Evolutionary conservation across 2,113 vertebrate species (phyloP).

Genomic region (Morone saxatilis): DNA sequence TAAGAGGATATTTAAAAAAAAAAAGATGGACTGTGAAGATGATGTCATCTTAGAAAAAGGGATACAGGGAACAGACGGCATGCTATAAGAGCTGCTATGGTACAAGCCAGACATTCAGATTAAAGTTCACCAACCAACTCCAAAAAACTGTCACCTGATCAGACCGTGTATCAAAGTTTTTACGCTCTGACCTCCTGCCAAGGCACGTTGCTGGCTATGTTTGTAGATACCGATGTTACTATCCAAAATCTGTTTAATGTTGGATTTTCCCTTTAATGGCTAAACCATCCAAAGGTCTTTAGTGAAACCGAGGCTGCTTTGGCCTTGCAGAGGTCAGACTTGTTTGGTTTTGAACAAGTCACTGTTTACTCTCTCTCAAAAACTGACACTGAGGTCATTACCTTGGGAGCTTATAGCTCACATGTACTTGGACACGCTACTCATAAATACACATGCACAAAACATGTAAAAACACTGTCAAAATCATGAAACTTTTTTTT

Average conservation of each 20-base stretch:
- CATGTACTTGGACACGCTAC: not conserved
- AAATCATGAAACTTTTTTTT: not conserved
- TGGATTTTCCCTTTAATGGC: slow-evolving; percentile 18
- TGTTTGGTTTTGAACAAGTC: slow-evolving; percentile 35
- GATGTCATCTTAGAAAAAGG: not conserved
- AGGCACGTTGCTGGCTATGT: not conserved
- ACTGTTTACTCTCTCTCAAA: slow-evolving; percentile 41
- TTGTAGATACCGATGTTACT: not conserved
- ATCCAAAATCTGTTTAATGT: slow-evolving; percentile 4
- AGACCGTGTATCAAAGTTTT: not conserved
- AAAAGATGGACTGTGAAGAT: not conserved
- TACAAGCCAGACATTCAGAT: not conserved
- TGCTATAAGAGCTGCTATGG: not conserved
- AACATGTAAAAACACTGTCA: too few species aligned
- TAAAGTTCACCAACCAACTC: not conserved
- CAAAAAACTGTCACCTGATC: not conserved
- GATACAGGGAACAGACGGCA: not conserved
- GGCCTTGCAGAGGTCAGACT: slow-evolving; percentile 21
- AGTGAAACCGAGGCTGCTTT: not conserved
- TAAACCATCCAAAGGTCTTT: slow-evolving; percentile 28
- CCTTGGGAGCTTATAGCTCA: slow-evolving; percentile 10
- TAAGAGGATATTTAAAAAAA: not conserved
- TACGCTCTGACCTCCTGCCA: not conserved
- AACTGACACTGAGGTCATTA: slow-evolving; percentile 56
- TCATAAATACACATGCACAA: too few species aligned